Base-by-base conservation (phyloP, 2,797 vertebrate species). In the Pseudochaenichthys georgianus region DNA sequence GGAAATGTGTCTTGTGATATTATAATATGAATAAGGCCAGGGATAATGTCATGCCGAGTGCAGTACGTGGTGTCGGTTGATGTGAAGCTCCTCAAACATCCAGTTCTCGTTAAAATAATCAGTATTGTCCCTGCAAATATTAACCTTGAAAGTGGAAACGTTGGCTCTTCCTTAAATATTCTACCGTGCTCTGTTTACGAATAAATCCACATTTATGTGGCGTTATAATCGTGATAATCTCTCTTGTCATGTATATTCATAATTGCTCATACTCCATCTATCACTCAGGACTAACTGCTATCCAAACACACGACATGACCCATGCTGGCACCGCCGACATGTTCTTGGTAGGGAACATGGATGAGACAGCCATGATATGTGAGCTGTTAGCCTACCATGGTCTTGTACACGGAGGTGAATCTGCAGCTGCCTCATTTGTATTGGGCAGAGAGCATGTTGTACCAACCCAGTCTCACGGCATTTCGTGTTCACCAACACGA, bases 351-450 rank as follows among this genome's bases (percentile, higher is more conserved):
- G 43, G 50, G 3, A 46, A 53, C 80, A 77, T 34, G 38, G 45
- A 81, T 47, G 66, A 78, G 64, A 28, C 55, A 60, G 68, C 45
- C 19, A 41, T 62, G 34, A 71, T 64, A 53, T 75, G 70, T 15
- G 21, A 71, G 50, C 72, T 69, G 80, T 73, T 82, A 42, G 69
- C 60, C 61, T 59, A 34, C 68, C 72, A 15, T 52, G 77, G 69
- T 84, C 70, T 73, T 58, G 50, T 70, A 73, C 78, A 70, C 17
- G 19, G 59, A 64, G 70, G 81, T 70, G 77, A 77, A 80, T 80
- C 69, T 68, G 81, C 89, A 90, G 86, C 87, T 89, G 84, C 83
- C 84, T 93, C 82, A 80, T 92, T 92, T 91, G 82, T 88, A 86
- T 75, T 80, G 77, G 78, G 80, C 72, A 84, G 82, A 75, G 69